Evolutionary conservation across 2,888 invertebrate genomes (phyloP), one percentile per base, ranked within the genome.

Genomic region (Craniophora ligustri): DNA sequence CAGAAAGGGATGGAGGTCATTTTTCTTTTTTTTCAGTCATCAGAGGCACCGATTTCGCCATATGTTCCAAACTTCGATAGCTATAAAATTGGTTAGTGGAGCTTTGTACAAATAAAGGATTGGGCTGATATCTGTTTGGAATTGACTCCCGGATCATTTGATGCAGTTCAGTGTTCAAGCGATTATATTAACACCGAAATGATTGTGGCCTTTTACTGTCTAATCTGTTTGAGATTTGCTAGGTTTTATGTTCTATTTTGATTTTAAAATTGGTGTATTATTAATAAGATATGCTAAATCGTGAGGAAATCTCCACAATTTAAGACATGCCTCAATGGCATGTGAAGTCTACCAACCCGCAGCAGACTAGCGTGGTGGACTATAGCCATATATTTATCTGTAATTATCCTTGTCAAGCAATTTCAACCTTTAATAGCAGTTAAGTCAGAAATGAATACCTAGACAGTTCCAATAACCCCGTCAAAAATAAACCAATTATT

Each of bases 11-110:
- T 2, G 60, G 51, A 3, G 35, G 34, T 60, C 54, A 54, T 73
- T 79, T 75, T 79, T 77, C 76, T 78, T 78, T 81, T 80, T 79
- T 75, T 77, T 70, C 55, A 68, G 58, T 41, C 76, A 72, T 70
- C 61, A 70, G 70, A 78, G 76, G 84, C 88, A 85, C 82, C 87
- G 88, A 88, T 89, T 88, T 88, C 59, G 84, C 85, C 89, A 88
- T 82, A 86, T 89, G 88, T 78, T 81, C 67, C 62, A 61, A 65
- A 46, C 63, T 74, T 77, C 73, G 77, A 82, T 79, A 75, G 78
- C 72, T 78, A 79, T 84, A 78, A 81, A 78, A 81, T 81, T 72
- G 78, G 74, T 76, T 75, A 69, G 66, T 72, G 50, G 51, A 16
- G 39, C 56, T 73, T 60, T 67, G 57, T 26, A 58, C 35, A 71